Percentiles rank a stretch among this genome's conserved stretches.
These are phyloP conservation scores for Pantherophis vulpinus DNA, from an alignment of 2,797 vertebrate genomes.

Conservation along the genomic window DNA sequence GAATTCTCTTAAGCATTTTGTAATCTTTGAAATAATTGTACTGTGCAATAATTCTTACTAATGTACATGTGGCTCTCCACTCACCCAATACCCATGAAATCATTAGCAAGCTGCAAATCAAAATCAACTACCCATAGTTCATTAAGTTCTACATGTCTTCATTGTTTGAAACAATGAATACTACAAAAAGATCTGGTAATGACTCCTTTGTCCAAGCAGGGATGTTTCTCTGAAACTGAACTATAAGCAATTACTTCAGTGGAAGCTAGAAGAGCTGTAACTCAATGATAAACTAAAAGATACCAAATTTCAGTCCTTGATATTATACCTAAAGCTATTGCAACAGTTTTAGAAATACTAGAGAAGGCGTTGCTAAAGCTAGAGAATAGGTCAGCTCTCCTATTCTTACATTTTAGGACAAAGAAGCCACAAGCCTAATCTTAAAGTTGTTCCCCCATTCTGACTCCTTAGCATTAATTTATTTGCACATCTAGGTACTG, in stretches of 20 bases:
- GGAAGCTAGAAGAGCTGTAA: not conserved
- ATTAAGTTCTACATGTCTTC: not conserved
- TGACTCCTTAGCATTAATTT: conserved; percentile 2
- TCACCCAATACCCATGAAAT: not conserved
- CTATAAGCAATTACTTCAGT: conserved; percentile 10
- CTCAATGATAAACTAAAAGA: not conserved
- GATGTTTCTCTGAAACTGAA: conserved; percentile 3
- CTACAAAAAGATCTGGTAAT: not conserved
- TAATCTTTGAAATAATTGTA: conserved; percentile 11
- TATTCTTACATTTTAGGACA: conserved; percentile 3
- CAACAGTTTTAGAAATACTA: not conserved
- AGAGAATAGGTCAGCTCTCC: not conserved
- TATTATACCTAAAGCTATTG: not conserved
- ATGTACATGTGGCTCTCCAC: not conserved
- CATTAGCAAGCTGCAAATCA: not conserved
- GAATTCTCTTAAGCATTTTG: not conserved
- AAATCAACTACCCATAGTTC: not conserved
- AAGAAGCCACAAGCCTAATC: not conserved
- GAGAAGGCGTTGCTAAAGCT: not conserved
- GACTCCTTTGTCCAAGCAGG: not conserved
- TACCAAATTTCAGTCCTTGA: not conserved
- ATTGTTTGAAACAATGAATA: conserved; percentile 7
- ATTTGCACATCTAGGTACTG: not conserved
- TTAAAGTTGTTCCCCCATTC: not conserved
- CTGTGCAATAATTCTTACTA: not conserved